phyloP scores from a whole-genome alignment of 1,140 invertebrate species.

The Meloidogyne hapla region DNA sequence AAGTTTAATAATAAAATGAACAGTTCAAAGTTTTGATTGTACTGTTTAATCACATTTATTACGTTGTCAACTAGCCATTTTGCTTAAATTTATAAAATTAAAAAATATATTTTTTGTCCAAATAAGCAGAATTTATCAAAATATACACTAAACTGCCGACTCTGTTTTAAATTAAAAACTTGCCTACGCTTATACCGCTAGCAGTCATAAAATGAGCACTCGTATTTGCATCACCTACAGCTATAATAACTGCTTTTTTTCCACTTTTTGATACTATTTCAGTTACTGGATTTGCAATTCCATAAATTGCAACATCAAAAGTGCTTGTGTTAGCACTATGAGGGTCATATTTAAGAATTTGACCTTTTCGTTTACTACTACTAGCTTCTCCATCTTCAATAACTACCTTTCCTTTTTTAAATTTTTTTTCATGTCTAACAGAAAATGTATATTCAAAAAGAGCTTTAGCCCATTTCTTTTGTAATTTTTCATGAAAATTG shows the following conservation, averaged over 20 bases:
- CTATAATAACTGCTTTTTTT: neutral
- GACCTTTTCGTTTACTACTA: neutral
- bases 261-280: neutral
- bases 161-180: neutral
- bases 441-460: neutral
- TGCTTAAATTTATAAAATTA: too few species aligned
- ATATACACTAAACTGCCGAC: neutral
- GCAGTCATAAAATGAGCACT: slow-evolving; percentile 30
- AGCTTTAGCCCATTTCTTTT: neutral
- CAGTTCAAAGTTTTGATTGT: neutral
- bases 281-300: neutral
- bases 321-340: neutral
- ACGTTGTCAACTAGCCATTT: neutral
- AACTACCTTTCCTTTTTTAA: too few species aligned
- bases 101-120: too few species aligned
- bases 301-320: slow-evolving; percentile 2
- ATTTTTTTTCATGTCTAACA: neutral
- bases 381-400: neutral
- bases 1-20: neutral
- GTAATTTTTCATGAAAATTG: neutral
- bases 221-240: slow-evolving; percentile 23
- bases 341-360: slow-evolving; percentile 13
- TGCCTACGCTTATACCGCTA: slow-evolving; percentile 23
- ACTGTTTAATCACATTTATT: neutral
- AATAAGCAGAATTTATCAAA: neutral